Base-by-base conservation (phyloP, 2,113 vertebrate species). In the Neotragus pygmaeus region DNA sequence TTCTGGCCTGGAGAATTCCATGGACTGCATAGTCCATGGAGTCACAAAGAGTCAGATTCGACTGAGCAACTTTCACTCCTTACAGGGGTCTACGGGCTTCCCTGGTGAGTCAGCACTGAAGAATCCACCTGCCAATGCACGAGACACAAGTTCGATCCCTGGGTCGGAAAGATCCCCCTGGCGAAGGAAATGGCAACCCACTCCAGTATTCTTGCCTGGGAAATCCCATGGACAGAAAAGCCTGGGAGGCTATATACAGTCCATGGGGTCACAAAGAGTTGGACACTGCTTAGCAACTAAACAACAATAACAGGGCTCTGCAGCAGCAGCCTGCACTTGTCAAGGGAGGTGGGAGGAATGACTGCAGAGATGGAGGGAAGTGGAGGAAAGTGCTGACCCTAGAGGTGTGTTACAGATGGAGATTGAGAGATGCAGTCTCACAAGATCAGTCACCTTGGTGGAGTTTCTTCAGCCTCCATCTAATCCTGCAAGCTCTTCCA, bases 31-130 rank as follows among this genome's bases (percentile, higher is more conserved):
- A 39, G 36, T 73, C 70, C 36, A 27, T 75, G 12, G 23, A 4
- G 70, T 43, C 3, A 13, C 70, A 14, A 27, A 75, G 23, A 27
- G 39, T 25, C 2, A 0, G 70, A 75, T 23, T 43, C 0, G 1
- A 43, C 70, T 43, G 36, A 43, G 39, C 21, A 14, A 27, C 39
- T 75, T 70, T 23, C n/a, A 70, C n/a, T 39, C 66, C 66, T n/a
- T 36, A 23, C 19, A 23, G 70, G 12, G 36, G 12, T 27, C 70
- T 75, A 12, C 0, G 3, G 70, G 70, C 36, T 75, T 27, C 36
- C 36, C 70, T 75, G 21, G 70, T 75, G 36, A 43, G 6, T 75
- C 70, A 75, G 70, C 70, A 43, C 36, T 75, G 27, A 43, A 43
- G 23, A 43, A 75, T 43, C 39, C 21, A 75, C 12, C 39, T 75